phyloP scores from a whole-genome alignment of 2,113 vertebrate species.

The Limnothrissa miodon region DNA sequence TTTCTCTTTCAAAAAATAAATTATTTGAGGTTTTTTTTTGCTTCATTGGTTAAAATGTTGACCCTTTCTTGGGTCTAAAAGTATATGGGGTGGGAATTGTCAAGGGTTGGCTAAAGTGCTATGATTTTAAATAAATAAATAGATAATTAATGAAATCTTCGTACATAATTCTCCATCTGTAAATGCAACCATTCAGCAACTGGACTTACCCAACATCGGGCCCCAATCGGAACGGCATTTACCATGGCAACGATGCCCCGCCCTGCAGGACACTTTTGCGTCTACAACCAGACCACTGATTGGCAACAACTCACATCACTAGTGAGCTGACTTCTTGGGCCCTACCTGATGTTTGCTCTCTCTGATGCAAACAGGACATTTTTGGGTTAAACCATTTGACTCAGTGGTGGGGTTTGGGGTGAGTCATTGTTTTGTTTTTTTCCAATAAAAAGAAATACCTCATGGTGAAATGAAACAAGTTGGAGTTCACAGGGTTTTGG shows the following conservation, averaged over 20 bases:
- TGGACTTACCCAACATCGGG: not conserved
- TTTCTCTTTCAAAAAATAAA: slow-evolving; percentile 54
- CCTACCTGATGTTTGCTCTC: not conserved
- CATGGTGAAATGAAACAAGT: not conserved
- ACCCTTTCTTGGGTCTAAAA: slow-evolving; percentile 38
- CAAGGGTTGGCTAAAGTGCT: slow-evolving; percentile 70
- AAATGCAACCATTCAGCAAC: slow-evolving; percentile 22
- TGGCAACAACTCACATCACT: not conserved
- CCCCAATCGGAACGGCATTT: not conserved
- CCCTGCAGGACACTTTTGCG: slow-evolving; percentile 59
- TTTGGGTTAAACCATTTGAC: not conserved
- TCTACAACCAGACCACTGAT: slow-evolving; percentile 30
- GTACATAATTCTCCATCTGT: slow-evolving; percentile 2
- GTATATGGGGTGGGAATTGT: slow-evolving; percentile 40
- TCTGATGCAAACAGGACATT: not conserved
- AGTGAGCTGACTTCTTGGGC: not conserved
- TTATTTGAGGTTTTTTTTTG: slow-evolving; percentile 55
- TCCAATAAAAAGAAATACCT: not conserved
- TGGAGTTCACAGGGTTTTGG: not conserved
- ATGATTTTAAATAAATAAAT: slow-evolving; percentile 45
- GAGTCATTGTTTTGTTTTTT: not conserved
- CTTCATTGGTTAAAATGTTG: slow-evolving; percentile 54
- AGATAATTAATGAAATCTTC: not conserved
- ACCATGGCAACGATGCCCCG: slow-evolving; percentile 37
- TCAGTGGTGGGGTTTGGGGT: not conserved